A percentile compares a stretch with the other conserved stretches of the same genome.
Conservation (phyloP, 2,888 invertebrate species). For the Tridacna crocea region DNA sequence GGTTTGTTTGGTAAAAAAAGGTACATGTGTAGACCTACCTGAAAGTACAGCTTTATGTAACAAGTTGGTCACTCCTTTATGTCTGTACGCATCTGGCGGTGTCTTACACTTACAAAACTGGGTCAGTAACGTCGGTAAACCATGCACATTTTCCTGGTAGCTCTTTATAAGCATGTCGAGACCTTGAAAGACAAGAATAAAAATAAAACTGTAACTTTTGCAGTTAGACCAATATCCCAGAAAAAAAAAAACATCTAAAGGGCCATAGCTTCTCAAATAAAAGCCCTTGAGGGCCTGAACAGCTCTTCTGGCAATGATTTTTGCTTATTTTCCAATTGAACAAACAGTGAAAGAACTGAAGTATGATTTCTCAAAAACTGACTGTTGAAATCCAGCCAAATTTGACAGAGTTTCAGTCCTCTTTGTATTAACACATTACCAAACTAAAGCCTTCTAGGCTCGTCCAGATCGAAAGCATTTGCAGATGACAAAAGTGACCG, state of each 20-base stretch:
- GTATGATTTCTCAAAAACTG: too few relatives aligned
- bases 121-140: slow-evolving; percentile 91
- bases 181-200: slow-evolving; percentile 28
- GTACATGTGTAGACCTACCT: slow-evolving; percentile 78
- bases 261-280: too few relatives aligned
- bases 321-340: too few relatives aligned
- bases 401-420: too few relatives aligned
- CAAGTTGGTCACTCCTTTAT: slow-evolving; percentile 93
- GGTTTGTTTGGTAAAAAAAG: neutral
- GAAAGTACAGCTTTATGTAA: slow-evolving; percentile 90
- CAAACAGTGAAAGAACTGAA: too few relatives aligned
- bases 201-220: neutral
- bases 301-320: too few relatives aligned
- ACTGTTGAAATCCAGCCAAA: too few relatives aligned
- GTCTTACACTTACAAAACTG: slow-evolving; percentile 85
- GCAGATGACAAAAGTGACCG: too few relatives aligned
- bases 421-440: too few relatives aligned
- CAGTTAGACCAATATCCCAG: neutral
- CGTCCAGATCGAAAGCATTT: too few relatives aligned
- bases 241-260: neutral
- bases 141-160: slow-evolving; percentile 92
- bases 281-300: too few relatives aligned
- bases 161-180: slow-evolving; percentile 94
- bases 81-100: slow-evolving; percentile 93
- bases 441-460: too few relatives aligned